Evolutionary conservation across 2,113 vertebrate genomes (phyloP).

Genomic region (Theristicus caerulescens): DNA sequence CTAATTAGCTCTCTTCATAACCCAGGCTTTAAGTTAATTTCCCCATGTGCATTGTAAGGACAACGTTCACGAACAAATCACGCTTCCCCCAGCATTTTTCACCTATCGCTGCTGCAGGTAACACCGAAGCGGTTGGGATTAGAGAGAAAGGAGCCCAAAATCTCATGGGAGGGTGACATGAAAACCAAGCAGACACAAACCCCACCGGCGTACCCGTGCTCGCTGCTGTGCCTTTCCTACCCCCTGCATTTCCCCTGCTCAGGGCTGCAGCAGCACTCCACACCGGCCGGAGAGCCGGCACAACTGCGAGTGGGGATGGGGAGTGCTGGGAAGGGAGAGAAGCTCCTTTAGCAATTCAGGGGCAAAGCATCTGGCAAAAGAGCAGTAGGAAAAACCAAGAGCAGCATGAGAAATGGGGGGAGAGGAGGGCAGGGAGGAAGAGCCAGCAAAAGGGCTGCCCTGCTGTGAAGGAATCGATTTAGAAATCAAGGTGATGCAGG

Average conservation of each 20-base stretch:
- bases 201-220: rapidly evolving
- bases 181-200: background rate
- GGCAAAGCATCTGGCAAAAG: background rate
- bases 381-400: background rate
- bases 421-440: background rate
- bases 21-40: slow-evolving; percentile 57
- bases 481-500: background rate
- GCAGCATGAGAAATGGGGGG: background rate
- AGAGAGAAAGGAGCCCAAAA: background rate
- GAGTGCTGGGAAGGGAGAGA: background rate
- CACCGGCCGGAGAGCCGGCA: rapidly evolving
- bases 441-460: background rate
- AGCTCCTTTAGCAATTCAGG: rapidly evolving
- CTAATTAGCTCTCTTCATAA: slow-evolving; percentile 66
- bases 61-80: background rate
- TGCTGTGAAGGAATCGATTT: background rate
- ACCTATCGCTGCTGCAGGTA: background rate
- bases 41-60: background rate
- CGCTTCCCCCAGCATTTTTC: background rate
- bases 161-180: rapidly evolving
- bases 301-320: rapidly evolving
- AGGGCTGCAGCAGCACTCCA: background rate
- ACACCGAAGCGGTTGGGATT: background rate
- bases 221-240: rapidly evolving
- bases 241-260: rapidly evolving